Base-by-base conservation (phyloP, 2,888 invertebrate species). In the Drosophila birchii region DNA sequence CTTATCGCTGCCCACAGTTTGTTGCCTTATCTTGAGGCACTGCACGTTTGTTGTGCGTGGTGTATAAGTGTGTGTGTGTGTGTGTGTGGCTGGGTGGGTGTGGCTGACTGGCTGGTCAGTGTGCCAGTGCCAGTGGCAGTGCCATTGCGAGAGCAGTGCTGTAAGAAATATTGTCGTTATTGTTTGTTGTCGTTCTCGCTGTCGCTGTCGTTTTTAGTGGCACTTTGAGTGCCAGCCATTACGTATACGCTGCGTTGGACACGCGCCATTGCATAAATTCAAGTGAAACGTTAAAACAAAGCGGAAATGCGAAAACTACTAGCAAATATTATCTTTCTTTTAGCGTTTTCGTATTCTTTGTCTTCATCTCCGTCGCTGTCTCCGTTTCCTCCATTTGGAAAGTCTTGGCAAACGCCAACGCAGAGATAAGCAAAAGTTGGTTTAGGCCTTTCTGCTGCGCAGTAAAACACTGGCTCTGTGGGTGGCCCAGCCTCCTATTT, bases 211-310 rank as follows among this genome's bases (percentile, higher is more conserved):
- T 75, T 83, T 81, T 83, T 81, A 75, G 83, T 86, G 86, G 71
- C 73, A 71, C 81, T 86, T 86, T 81, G 78, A 88, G 86, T 81
- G 84, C 57, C 72, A 64, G 68, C 73, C 80, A 84, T 86, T 88
- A 81, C 86, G 81, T 85, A 81, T 88, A 84, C 81, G 84, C 80
- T 85, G 86, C 89, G 86, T 89, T 89, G 83, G 89, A 84, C 83
- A 84, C 89, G 88, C 88, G 86, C 90, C 90, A 89, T 88, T 84
- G 90, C 90, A 84, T 89, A 88, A 88, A 88, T 84, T 84, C 89
- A 89, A 89, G 88, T 82, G 88, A 87, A 82, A 86, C 88, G 89
- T 88, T 89, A 84, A 89, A 84, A 88, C 88, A 84, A 89, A 89
- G 75, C 90, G 84, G 84, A 84, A 84, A 88, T 81, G 86, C 88